Evolutionary conservation across 1,140 invertebrate genomes (phyloP), one percentile per base, ranked within the genome.

Genomic region (Chymomyza costata): DNA sequence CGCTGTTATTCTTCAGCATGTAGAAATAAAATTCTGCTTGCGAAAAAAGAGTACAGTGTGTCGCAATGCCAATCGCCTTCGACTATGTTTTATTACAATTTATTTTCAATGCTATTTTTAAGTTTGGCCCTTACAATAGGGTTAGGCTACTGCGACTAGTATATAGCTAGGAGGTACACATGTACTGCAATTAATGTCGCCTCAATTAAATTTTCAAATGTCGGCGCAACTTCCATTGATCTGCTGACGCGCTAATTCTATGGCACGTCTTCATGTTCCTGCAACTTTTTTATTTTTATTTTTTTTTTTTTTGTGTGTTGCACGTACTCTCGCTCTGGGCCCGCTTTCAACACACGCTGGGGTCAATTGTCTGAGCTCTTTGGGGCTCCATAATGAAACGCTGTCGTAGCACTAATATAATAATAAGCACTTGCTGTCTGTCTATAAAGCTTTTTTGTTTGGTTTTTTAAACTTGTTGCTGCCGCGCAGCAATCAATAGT

Each of bases 161-260:
- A n/a, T n/a, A n/a, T n/a, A n/a, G n/a, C n/a, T n/a, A n/a, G n/a
- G n/a, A n/a, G n/a, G n/a, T n/a, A n/a, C n/a, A n/a, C n/a, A n/a
- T n/a, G 21, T 16, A 6, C 19, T 52, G 52, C 51, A 76, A 73
- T 73, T 73, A 73, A 64, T 71, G 68, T 63, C 49, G 62, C 52
- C 40, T 52, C 62, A 78, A 76, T 78, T 78, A 76, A 63, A 66
- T 78, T n/a, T 66, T 76, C 70, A 65, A 74, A 76, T 74, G 60
- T 57, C 49, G 60, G 37, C 48, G 60, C 69, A 11, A 45, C 8
- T 31, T 63, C 31, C 65, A 76, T 76, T 63, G 66, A 78, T 59
- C 62, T 71, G 55, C 57, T 63, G 65, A 76, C 52, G 65, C 62
- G 58, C 57, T 66, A 71, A 76, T 76, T 63, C 46, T 48, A 54